Conservation (phyloP, 2,888 invertebrate species). For the Amphiduros pacificus region DNA sequence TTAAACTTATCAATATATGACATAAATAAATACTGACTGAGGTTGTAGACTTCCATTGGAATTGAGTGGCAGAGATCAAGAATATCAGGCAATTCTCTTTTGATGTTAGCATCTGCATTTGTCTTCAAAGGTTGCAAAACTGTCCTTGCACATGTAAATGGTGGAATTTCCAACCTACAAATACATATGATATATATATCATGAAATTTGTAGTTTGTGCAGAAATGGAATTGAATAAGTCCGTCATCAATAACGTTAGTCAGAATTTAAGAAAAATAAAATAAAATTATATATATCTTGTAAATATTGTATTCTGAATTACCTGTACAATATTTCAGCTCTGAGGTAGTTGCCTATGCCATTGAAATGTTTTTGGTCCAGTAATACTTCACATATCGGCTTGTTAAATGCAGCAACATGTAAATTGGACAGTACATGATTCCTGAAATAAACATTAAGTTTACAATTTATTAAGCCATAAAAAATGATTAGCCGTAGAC, state of each 20-base stretch:
- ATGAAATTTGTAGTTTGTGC: too few species aligned
- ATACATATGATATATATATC: too few species aligned
- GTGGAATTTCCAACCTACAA: constrained; percentile 44
- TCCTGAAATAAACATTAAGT: constrained; percentile 37
- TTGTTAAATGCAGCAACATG: constrained; percentile 44
- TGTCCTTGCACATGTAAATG: constrained; percentile 49
- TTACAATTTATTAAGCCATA: too few species aligned
- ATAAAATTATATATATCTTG: too few species aligned
- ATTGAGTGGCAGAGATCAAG: constrained; percentile 48
- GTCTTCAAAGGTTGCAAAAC: constrained; percentile 41
- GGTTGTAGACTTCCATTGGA: constrained; percentile 48
- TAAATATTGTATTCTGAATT: too few species aligned
- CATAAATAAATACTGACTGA: constrained; percentile 35
- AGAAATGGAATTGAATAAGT: too few species aligned
- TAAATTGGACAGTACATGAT: constrained; percentile 48
- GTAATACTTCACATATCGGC: constrained; percentile 56
- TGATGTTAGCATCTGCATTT: constrained; percentile 24
- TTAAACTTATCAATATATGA: neutral
- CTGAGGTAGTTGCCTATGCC: constrained; percentile 58
- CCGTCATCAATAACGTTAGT: too few species aligned
- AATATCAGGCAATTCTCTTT: constrained; percentile 44
- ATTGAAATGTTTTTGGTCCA: constrained; percentile 57
- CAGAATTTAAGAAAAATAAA: too few species aligned
- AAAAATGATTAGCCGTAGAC: too few species aligned
- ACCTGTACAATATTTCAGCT: constrained; percentile 56